Evolutionary conservation across 2,888 invertebrate species (phyloP).

Genomic region (Didymodactylos carnosus): DNA sequence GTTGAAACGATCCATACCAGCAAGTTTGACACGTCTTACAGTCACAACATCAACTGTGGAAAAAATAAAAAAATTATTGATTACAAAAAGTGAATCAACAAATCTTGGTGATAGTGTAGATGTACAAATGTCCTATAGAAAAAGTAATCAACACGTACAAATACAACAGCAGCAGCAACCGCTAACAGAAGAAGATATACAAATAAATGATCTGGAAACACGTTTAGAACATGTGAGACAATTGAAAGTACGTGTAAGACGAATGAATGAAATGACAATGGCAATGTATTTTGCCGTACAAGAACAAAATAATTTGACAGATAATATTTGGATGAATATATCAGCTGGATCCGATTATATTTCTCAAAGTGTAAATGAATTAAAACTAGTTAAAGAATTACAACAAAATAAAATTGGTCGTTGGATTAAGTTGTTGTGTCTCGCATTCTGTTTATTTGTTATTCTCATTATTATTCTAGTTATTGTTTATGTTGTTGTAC

Average conservation of each 20-base stretch:
- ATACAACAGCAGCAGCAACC: neutral
- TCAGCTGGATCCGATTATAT: neutral
- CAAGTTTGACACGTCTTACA: neutral
- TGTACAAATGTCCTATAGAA: too few relatives aligned
- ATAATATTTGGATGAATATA: neutral
- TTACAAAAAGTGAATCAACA: neutral
- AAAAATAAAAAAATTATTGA: neutral
- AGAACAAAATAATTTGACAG: neutral
- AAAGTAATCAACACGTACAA: too few relatives aligned
- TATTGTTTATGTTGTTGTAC: too few relatives aligned
- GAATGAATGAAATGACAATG: neutral
- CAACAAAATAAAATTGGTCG: neutral
- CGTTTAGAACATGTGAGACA: neutral
- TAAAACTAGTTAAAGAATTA: neutral
- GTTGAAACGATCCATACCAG: neutral
- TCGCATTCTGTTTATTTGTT: neutral
- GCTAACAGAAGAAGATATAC: neutral
- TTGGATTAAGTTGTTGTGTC: neutral
- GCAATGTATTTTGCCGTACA: neutral
- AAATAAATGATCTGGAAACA: neutral
- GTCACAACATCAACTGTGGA: neutral
- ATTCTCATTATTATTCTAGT: too few relatives aligned
- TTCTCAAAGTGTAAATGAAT: neutral
- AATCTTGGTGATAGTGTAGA: neutral
- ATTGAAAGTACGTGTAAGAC: neutral